Percentiles rank a stretch among this genome's conserved stretches.
Evolutionary conservation across 1,140 invertebrate genomes (phyloP).

Genomic region (Rhynchophorus ferrugineus): DNA sequence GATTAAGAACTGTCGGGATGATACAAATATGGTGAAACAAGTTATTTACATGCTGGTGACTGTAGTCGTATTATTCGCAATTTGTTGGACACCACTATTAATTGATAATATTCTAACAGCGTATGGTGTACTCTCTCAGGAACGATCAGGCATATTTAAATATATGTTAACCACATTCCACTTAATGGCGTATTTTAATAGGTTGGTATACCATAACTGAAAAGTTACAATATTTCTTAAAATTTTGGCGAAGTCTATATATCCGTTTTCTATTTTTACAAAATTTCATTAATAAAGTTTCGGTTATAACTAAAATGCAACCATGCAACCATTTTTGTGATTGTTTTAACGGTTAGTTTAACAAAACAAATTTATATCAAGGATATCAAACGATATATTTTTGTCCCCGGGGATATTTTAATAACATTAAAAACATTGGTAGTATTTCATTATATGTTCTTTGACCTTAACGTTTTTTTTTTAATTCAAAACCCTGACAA

Average conservation of each 20-base stretch:
- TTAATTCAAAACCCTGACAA: too few species aligned
- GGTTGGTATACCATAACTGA: slow-evolving; percentile 37
- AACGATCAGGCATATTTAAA: slow-evolving; percentile 50
- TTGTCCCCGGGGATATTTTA: too few species aligned
- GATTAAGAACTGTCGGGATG: slow-evolving; percentile 32
- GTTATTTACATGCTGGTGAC: slow-evolving; percentile 66
- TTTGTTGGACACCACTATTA: slow-evolving; percentile 62
- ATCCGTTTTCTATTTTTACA: background rate
- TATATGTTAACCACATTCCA: slow-evolving; percentile 57
- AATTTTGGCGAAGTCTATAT: background rate
- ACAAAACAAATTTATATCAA: too few species aligned
- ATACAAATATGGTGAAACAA: slow-evolving; percentile 42
- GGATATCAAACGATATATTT: too few species aligned
- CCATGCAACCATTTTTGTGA: too few species aligned
- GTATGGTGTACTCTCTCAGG: slow-evolving; percentile 47
- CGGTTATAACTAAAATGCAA: too few species aligned
- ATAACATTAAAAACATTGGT: too few species aligned
- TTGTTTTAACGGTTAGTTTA: too few species aligned
- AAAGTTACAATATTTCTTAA: background rate
- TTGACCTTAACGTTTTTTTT: too few species aligned
- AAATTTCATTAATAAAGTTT: too few species aligned
- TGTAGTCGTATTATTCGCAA: slow-evolving; percentile 59
- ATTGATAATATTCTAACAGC: slow-evolving; percentile 59
- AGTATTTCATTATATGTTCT: too few species aligned
- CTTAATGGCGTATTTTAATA: slow-evolving; percentile 62